Percentiles rank a stretch among this genome's conserved stretches.
Evolutionary conservation across 2,113 vertebrate species (phyloP).

Genomic region (Tapirus terrestris): DNA sequence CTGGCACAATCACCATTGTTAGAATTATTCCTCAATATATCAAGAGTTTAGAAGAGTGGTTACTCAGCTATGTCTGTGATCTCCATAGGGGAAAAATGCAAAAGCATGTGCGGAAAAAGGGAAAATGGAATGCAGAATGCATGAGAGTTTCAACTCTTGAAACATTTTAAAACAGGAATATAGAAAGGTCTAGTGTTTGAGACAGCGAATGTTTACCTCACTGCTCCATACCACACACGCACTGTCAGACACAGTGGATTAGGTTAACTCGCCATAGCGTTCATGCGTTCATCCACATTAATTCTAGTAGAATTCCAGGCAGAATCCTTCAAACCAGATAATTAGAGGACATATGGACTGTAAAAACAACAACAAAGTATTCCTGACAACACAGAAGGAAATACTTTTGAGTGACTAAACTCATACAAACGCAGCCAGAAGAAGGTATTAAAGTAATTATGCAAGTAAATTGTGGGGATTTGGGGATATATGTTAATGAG

Average conservation of each 20-base stretch:
- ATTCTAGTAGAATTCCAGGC: not conserved
- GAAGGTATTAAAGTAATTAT: not conserved
- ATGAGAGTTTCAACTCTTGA: not conserved
- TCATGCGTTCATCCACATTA: not conserved
- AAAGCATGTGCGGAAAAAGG: not conserved
- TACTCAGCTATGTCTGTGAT: not conserved
- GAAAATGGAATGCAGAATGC: not conserved
- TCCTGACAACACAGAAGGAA: not conserved
- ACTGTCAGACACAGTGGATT: not conserved
- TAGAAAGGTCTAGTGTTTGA: not conserved
- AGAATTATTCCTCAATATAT: not conserved
- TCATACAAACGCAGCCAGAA: not conserved
- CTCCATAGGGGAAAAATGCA: not conserved
- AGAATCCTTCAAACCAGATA: not conserved
- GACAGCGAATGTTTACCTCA: not conserved
- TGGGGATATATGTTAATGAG: not conserved
- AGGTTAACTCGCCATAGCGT: not conserved
- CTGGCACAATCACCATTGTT: not conserved
- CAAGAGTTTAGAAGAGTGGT: not conserved
- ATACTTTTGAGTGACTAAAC: not conserved
- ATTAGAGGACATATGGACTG: not conserved
- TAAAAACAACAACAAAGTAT: not conserved
- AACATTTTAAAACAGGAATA: not conserved
- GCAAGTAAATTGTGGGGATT: not conserved
- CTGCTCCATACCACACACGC: too few relatives aligned